Evolutionary conservation across 2,888 invertebrate genomes (phyloP), one percentile per base, ranked within the genome.

Genomic region (Steinernema carpocapsae): DNA sequence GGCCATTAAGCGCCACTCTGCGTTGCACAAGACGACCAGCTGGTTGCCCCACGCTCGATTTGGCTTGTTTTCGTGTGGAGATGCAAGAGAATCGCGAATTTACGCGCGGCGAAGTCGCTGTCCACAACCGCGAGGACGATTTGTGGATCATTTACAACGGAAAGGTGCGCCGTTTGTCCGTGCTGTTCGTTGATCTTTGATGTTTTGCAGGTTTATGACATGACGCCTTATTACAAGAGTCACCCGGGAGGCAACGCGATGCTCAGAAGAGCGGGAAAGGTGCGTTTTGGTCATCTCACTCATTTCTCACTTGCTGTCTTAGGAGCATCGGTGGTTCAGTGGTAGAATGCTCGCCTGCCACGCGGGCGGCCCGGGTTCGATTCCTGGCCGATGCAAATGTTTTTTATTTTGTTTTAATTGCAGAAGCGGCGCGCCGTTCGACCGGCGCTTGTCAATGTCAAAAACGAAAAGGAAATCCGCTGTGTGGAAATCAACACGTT

Each of bases 201-300:
- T 22, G 2, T 14, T 22, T 37, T 37, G 26, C 64, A 80, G 82
- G 82, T 82, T 4, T 80, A 82, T 76, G 75, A 82, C 56, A 80
- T 82, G 80, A 82, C 82, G n/a, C 71, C 76, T 1, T 82, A 80
- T 52, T 79, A 74, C 73, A 70, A 74, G 12, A 43, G 77, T 19
- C 82, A 82, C 72, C 82, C 82, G 0, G 82, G 82, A 24, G 80
- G 82, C 48, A 64, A 73, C 26, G 82, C 82, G n/a, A 82, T 82
- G 75, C 77, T 82, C 32, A 75, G 82, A 17, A 76, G 78, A 32
- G 82, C 82, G 0, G 82, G 82, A 51, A 77, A 78, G 74, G 82
- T 80, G 3, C 3, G 10, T 37, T 37, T 37, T 3, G 4, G 37
- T 37, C 56, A 10, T 37, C 37, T 37, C 37, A n/a, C n/a, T n/a